Evolutionary conservation across 2,797 vertebrate species (phyloP).

Genomic region (Ceyx erithaca): DNA sequence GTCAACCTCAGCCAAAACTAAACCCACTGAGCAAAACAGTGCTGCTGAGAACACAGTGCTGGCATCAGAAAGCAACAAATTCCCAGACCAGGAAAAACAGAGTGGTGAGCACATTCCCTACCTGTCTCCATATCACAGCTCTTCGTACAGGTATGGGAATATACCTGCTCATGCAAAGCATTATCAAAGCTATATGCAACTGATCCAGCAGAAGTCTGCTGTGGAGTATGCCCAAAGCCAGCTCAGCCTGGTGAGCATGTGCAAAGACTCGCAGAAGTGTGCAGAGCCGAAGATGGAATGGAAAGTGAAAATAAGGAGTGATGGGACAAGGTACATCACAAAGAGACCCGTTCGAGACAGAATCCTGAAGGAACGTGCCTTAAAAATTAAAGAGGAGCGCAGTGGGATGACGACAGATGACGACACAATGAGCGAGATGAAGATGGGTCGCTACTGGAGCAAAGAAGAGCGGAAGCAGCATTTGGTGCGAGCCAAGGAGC

Average conservation of each 20-base stretch:
- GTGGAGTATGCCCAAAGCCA: conserved; percentile 95
- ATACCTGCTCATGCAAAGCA: conserved; percentile 92
- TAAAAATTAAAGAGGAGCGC: conserved; percentile 96
- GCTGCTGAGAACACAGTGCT: conserved; percentile 77
- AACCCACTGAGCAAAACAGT: conserved; percentile 80
- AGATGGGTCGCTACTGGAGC: conserved; percentile 98
- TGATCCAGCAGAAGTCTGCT: conserved; percentile 94
- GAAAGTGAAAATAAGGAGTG: conserved; percentile 96
- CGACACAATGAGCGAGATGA: conserved; percentile 96
- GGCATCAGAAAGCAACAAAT: conserved; percentile 77
- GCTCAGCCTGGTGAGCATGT: conserved; percentile 90
- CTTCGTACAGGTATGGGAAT: conserved; percentile 85
- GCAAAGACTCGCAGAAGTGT: conserved; percentile 84
- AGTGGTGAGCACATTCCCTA: conserved; percentile 84
- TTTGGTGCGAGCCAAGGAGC: conserved; percentile 92
- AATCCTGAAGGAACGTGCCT: conserved; percentile 92
- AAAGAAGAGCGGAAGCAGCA: conserved; percentile 97
- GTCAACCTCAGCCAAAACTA: conserved; percentile 75
- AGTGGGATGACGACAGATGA: conserved; percentile 97
- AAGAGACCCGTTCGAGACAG: conserved; percentile 95
- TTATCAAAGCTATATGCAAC: conserved; percentile 98
- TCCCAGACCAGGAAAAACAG: conserved; percentile 73
- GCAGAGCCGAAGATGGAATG: conserved; percentile 93
- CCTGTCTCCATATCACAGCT: conserved; percentile 91
- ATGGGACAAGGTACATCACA: conserved; percentile 95